A percentile compares a stretch with the other conserved stretches of the same genome.
Conservation (phyloP, 64 coral and sea anemone species). For the Anthopleura sola region DNA sequence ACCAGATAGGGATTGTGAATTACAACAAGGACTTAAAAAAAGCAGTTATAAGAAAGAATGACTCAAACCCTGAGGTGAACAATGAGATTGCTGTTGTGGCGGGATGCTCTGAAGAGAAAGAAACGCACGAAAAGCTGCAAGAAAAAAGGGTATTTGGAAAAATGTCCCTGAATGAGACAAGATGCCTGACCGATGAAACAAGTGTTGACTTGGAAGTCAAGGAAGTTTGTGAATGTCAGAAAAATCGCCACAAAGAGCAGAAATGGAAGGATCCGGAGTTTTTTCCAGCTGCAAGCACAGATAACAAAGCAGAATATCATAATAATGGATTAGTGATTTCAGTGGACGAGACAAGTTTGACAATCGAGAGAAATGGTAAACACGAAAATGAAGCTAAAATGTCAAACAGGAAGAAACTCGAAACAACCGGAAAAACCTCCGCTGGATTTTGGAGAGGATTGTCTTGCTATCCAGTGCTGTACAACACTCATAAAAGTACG, state of each 20-base stretch:
- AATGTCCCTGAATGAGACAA: too few species aligned
- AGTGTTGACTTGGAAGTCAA: too few species aligned
- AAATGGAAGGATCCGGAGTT: too few species aligned
- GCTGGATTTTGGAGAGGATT: neutral
- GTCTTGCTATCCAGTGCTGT: neutral
- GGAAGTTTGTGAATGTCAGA: too few species aligned
- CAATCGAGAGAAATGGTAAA: neutral
- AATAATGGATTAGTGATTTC: neutral
- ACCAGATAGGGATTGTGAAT: neutral
- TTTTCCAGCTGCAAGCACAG: neutral
- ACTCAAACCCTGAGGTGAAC: neutral
- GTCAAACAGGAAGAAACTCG: neutral
- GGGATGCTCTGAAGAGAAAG: neutral
- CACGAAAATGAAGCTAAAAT: neutral
- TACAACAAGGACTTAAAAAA: slow-evolving; percentile 6
- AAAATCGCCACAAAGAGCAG: neutral
- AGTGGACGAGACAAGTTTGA: neutral
- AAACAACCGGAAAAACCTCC: neutral
- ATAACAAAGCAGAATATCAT: neutral
- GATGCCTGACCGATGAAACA: too few species aligned
- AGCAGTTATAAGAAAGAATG: neutral
- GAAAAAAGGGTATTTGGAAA: neutral
- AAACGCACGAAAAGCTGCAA: neutral
- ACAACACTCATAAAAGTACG: neutral
- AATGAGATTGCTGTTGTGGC: neutral